A percentile compares a stretch with the other conserved stretches of the same genome.
Evolutionary conservation across 2,888 invertebrate species (phyloP).

Genomic region (Fragum whitleyi): DNA sequence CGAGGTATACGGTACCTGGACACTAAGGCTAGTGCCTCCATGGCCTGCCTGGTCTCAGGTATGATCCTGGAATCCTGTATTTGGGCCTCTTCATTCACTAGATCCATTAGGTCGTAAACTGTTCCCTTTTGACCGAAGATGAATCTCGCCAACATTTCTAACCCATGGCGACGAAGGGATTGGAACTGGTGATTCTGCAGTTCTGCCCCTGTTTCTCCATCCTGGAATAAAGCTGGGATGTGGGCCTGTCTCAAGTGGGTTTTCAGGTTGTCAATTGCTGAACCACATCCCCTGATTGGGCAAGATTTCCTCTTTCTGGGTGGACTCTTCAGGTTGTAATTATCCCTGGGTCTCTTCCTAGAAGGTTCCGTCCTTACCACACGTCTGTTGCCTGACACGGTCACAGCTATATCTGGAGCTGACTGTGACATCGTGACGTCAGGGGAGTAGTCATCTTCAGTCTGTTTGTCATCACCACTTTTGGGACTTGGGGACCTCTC

Average conservation of each 20-base stretch:
- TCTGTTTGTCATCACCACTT: background rate
- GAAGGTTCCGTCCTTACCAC: too few relatives aligned
- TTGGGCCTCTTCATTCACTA: conserved; percentile 12
- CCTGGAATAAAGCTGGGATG: conserved; percentile 22
- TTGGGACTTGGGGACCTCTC: conserved; percentile 7
- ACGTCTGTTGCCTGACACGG: background rate
- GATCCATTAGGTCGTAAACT: background rate
- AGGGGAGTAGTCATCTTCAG: too few relatives aligned
- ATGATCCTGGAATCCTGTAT: background rate
- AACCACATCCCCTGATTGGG: background rate
- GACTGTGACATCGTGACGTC: background rate
- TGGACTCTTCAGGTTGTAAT: background rate
- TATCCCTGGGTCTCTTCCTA: background rate
- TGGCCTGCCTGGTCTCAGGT: conserved; percentile 3
- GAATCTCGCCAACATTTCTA: conserved; percentile 10
- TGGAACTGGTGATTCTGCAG: background rate
- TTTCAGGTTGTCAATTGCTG: background rate
- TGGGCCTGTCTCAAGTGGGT: conserved; percentile 7
- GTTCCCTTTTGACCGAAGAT: background rate
- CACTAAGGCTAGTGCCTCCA: background rate
- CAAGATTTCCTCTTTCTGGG: conserved; percentile 2
- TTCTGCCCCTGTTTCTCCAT: background rate
- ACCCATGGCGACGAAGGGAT: background rate
- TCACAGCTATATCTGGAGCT: background rate
- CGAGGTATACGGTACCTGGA: conserved; percentile 5